phyloP scores from a whole-genome alignment of 2,113 vertebrate species.

The Pomatorhinus ruficollis region DNA sequence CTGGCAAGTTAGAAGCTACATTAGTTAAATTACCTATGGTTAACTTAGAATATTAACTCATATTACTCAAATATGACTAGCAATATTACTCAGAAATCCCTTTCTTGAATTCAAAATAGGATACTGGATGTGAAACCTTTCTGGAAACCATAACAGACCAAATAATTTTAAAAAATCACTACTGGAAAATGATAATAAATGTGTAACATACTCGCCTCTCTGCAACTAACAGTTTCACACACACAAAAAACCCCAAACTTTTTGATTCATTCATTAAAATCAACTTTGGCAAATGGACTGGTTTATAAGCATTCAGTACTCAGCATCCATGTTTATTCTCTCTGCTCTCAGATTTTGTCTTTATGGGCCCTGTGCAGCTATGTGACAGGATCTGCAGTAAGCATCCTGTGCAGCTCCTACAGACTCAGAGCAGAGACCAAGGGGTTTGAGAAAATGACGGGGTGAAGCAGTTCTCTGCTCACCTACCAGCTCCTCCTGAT shows the following conservation, averaged over 20 bases:
- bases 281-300: accelerated
- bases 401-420: neutral
- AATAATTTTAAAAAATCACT: neutral
- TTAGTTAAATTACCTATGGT: neutral
- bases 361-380: neutral
- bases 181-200: neutral
- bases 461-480: neutral
- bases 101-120: neutral
- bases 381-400: neutral
- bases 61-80: neutral
- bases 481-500: neutral
- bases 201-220: neutral
- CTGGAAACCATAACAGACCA: neutral
- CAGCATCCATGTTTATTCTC: neutral
- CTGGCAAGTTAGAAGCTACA: neutral
- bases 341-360: neutral
- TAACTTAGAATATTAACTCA: neutral
- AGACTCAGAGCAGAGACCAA: neutral
- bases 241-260: no score
- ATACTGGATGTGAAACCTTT: neutral
- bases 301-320: neutral
- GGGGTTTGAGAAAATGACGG: neutral
- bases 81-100: neutral
- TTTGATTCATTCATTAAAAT: neutral
- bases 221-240: neutral